A percentile compares a stretch with the other conserved stretches of the same genome.
phyloP scores from a whole-genome alignment of 2,888 invertebrate genomes.

The Aphodius sticticus region DNA sequence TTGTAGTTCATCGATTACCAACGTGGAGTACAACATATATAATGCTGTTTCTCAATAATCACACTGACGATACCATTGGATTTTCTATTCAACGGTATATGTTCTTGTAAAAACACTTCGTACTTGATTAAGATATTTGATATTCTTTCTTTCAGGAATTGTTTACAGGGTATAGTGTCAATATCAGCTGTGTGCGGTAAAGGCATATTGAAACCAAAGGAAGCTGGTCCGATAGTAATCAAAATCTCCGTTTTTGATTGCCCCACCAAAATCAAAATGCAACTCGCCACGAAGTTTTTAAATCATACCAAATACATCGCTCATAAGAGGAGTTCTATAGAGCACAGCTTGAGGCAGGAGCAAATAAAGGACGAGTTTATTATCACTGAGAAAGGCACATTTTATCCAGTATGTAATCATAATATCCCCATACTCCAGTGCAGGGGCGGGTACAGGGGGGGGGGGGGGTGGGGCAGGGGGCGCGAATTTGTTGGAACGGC shows the following conservation, averaged over 20 bases:
- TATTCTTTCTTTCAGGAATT: constrained; percentile 46
- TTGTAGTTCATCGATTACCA: constrained; percentile 13
- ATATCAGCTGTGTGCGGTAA: constrained; percentile 48
- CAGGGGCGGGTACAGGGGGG: no score
- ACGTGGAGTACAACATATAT: constrained; percentile 22
- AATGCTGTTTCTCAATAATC: constrained; percentile 28
- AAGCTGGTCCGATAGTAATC: constrained; percentile 54
- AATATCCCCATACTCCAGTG: not conserved
- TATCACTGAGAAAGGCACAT: constrained; percentile 57
- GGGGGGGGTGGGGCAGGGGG: no score
- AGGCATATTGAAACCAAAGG: constrained; percentile 56
- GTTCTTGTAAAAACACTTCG: not conserved
- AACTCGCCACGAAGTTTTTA: constrained; percentile 56
- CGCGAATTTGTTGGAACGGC: no score
- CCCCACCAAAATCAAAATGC: constrained; percentile 50
- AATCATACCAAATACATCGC: constrained; percentile 54
- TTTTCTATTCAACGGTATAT: constrained; percentile 29
- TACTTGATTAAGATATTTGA: not conserved
- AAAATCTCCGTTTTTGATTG: constrained; percentile 52
- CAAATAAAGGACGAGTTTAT: constrained; percentile 55
- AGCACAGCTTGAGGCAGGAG: constrained; percentile 45
- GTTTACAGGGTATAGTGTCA: constrained; percentile 49
- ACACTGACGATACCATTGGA: constrained; percentile 26
- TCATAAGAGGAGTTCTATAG: constrained; percentile 53
- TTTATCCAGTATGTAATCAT: constrained; percentile 49